Percentiles rank a stretch among this genome's conserved stretches.
Evolutionary conservation across 2,797 vertebrate genomes (phyloP).

Genomic region (Hoplostethus mediterraneus): DNA sequence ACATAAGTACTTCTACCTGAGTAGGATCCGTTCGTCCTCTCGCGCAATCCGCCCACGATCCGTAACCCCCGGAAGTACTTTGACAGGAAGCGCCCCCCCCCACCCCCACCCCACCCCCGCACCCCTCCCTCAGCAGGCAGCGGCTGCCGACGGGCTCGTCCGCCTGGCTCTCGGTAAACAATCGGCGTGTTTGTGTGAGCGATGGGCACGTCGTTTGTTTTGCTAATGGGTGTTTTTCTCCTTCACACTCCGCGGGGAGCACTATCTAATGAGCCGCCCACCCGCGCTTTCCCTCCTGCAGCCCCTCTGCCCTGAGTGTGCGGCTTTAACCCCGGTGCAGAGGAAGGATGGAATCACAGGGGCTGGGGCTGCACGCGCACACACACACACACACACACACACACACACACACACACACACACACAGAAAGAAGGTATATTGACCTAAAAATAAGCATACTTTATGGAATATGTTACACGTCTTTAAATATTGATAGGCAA

Average conservation of each 20-base stretch:
- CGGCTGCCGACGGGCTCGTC: slow-evolving; percentile 32
- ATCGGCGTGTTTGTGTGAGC: slow-evolving; percentile 67
- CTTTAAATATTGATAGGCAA: slow-evolving; percentile 66
- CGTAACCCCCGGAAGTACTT: slow-evolving; percentile 66
- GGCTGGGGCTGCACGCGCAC: slow-evolving; percentile 15
- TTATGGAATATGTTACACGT: slow-evolving; percentile 62
- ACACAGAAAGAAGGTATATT: slow-evolving; percentile 9
- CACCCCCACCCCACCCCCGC: too few species aligned
- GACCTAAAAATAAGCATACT: slow-evolving; percentile 45
- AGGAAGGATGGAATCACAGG: slow-evolving; percentile 67
- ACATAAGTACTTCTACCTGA: too few species aligned
- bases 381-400: slow-evolving; percentile 2
- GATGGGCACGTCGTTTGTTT: slow-evolving; percentile 81
- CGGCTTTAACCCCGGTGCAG: slow-evolving; percentile 73
- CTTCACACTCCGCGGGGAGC: slow-evolving; percentile 77
- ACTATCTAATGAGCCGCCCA: slow-evolving; percentile 81
- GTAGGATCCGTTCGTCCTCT: neutral
- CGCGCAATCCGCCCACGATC: slow-evolving; percentile 10
- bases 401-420: slow-evolving; percentile 8
- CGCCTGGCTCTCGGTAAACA: slow-evolving; percentile 72
- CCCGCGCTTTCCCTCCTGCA: slow-evolving; percentile 69
- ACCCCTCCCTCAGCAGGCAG: slow-evolving; percentile 36
- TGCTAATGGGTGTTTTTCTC: slow-evolving; percentile 84
- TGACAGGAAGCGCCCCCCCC: slow-evolving; percentile 33
- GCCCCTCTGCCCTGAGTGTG: slow-evolving; percentile 67